Evolutionary conservation across 2,113 vertebrate species (phyloP).

Genomic region (Paramisgurnus dabryanus): DNA sequence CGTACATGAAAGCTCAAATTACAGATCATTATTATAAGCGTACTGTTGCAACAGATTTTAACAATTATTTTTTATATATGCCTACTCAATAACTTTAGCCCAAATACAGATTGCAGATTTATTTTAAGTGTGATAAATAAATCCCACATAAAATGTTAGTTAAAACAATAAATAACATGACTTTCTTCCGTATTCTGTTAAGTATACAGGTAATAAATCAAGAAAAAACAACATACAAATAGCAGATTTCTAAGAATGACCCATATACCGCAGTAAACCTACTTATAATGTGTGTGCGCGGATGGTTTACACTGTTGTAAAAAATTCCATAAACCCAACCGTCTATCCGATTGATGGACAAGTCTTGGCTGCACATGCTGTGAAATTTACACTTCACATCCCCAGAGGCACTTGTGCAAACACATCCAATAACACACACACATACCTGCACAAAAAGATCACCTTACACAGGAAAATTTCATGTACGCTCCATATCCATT

Average conservation of each 20-base stretch:
- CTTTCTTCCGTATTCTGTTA: not conserved
- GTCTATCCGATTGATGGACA: constrained; percentile 18
- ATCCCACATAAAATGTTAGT: no score
- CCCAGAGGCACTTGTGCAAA: constrained; percentile 12
- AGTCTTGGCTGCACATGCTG: constrained; percentile 25
- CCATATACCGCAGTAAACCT: not conserved
- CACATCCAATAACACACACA: not conserved
- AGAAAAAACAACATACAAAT: not conserved
- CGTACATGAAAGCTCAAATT: no score
- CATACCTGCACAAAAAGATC: not conserved
- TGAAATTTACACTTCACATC: constrained; percentile 27
- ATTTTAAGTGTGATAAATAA: no score
- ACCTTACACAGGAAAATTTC: not conserved
- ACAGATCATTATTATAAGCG: no score
- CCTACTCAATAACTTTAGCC: no score
- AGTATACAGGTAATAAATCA: not conserved
- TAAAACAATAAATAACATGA: no score
- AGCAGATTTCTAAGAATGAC: not conserved
- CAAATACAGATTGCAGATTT: no score
- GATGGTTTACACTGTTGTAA: not conserved
- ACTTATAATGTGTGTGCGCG: not conserved
- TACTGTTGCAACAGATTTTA: no score
- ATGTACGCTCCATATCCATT: not conserved
- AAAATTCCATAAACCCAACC: constrained; percentile 12
- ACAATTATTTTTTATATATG: no score